These are phyloP conservation scores for Marcusenius ussheri DNA, from an alignment of 2,113 vertebrate species.

Conservation along the genomic window DNA sequence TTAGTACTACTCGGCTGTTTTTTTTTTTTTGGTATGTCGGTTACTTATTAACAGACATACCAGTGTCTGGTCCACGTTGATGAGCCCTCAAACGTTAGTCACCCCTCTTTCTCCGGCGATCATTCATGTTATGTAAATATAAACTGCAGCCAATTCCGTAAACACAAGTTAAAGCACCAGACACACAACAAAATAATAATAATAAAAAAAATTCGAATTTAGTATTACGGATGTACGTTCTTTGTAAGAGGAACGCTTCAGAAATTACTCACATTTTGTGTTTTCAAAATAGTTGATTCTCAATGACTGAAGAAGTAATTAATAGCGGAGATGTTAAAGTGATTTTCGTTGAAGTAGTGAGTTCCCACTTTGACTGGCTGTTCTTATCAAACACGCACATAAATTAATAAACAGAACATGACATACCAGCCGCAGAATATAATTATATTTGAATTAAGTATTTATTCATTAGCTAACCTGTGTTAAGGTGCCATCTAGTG, in stretches of 20 bases:
- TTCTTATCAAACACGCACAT: not conserved
- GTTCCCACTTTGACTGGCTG: not conserved
- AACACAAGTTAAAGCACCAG: not conserved
- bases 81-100: not conserved
- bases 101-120: not conserved
- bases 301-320: not conserved
- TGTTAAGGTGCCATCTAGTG: constrained; percentile 66
- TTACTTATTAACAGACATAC: not conserved
- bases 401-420: not conserved
- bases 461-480: constrained; percentile 34
- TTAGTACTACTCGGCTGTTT: not conserved
- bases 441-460: not conserved
- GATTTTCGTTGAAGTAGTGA: not conserved
- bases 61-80: not conserved
- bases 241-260: not conserved
- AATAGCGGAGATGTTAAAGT: not conserved
- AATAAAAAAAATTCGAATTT: not conserved
- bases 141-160: not conserved
- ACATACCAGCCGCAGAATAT: not conserved
- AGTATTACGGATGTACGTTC: not conserved
- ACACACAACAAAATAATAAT: not conserved
- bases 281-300: not conserved
- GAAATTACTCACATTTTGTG: not conserved
- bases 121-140: not conserved
- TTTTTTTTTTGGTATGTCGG: no score